Evolutionary conservation across 2,888 invertebrate species (phyloP).

Genomic region (Stramonita haemastoma): DNA sequence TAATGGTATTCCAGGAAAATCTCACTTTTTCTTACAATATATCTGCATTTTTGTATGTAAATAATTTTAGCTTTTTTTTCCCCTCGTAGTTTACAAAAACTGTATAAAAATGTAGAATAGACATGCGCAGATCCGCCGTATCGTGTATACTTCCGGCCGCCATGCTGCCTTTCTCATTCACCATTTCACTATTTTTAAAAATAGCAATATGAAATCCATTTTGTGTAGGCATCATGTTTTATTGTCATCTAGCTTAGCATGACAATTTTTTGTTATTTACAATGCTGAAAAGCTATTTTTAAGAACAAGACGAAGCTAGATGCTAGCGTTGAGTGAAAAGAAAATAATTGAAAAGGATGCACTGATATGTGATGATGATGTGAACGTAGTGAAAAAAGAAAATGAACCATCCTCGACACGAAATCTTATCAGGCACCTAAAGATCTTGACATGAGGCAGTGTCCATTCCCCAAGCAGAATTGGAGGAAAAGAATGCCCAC

Average conservation of each 20-base stretch:
- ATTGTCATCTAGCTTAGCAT: neutral
- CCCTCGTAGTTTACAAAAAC: neutral
- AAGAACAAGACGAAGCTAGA: neutral
- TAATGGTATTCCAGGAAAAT: too few species aligned
- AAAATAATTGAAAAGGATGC: neutral
- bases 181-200: neutral
- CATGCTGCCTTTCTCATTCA: neutral
- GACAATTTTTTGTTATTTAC: too few species aligned
- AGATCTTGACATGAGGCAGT: neutral
- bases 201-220: neutral
- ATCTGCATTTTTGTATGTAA: too few species aligned
- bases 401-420: neutral
- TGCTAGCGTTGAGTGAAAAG: neutral
- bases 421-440: neutral
- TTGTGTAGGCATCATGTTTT: neutral
- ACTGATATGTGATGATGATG: neutral
- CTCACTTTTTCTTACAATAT: too few species aligned
- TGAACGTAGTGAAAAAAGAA: neutral
- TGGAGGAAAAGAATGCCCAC: too few species aligned
- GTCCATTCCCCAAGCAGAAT: neutral
- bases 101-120: neutral
- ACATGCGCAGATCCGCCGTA: neutral
- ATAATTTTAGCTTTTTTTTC: too few species aligned
- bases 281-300: neutral
- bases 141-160: neutral